These are phyloP conservation scores for Phyto melanocephala DNA, from an alignment of 2,888 invertebrate species.

Conservation along the genomic window DNA sequence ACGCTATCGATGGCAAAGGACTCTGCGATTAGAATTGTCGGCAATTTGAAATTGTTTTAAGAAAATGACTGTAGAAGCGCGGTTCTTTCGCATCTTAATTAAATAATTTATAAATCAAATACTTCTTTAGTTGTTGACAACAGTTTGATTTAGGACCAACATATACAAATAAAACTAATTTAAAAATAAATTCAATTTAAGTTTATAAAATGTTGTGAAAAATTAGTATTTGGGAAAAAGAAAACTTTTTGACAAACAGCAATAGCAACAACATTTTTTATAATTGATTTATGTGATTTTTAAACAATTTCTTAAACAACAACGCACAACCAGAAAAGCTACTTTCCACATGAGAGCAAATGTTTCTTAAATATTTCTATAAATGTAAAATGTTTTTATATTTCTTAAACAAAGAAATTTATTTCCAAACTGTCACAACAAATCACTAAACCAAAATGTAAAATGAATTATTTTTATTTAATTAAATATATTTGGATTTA, in stretches of 20 bases:
- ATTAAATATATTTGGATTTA: no score
- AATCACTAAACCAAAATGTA: neutral
- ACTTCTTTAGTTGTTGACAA: no score
- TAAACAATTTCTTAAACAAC: neutral
- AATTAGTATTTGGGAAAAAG: no score
- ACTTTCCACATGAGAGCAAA: neutral
- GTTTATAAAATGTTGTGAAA: no score
- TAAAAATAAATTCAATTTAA: no score
- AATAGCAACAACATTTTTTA: neutral
- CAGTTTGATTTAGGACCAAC: neutral
- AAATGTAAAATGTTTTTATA: neutral
- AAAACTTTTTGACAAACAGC: neutral
- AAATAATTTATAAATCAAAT: no score
- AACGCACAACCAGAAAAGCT: neutral
- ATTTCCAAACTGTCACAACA: constrained; percentile 19
- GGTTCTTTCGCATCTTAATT: no score
- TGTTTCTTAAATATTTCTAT: no score
- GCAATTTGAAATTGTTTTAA: no score
- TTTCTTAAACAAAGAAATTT: neutral
- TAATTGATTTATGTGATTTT: constrained; percentile 6
- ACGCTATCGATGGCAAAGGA: no score
- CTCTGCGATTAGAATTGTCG: no score
- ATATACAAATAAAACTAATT: neutral
- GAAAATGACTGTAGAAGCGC: no score
- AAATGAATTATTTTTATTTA: neutral